Base-by-base conservation (phyloP, 2,888 invertebrate species). In the Hoplodrina ambigua region DNA sequence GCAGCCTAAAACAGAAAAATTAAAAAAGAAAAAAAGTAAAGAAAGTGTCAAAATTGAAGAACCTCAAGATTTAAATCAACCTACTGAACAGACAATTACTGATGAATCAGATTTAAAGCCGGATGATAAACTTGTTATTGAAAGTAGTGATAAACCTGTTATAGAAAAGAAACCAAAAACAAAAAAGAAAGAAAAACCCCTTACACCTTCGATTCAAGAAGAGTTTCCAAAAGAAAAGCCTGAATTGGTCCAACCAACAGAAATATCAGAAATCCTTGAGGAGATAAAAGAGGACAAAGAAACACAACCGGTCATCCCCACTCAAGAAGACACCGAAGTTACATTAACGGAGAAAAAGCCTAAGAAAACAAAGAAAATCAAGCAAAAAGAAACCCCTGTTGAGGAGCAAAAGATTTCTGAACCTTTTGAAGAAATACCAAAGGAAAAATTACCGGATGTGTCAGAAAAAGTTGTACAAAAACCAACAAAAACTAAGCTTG, bases 401-500 rank as follows among this genome's bases (percentile, higher is more conserved):
- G 17, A 46, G 5, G 46, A 17, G 17, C 17, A 46, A 17, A 46
- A 46, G 17, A 6, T 17, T 46, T 15, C 54, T 46, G 64, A 72
- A 60, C 19, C 50, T 50, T 11, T 69, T 46, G 61, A 78, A 63
- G 60, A 78, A 61, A 25, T 46, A 46, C 56, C 53, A 25, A 49
- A 69, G 33, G 68, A 76, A 30, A 61, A n/a, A 17, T n/a, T 58
- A 15, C 19, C 20, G 3, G 78, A 89, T 72, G 78, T 30, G 60
- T 54, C 41, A 64, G 83, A 73, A 75, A 72, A 72, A 85, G 19
- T 20, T 20, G 25, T 30, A 41, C 53, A 74, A 88, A 94, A 91
- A 83, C 55, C 71, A 84, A 37, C 53, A 0, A 92, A 90, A 86
- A 76, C 68, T 5, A 93, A 89, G 82, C 86, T 96, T 3, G 91